Evolutionary conservation across 1,140 invertebrate genomes (phyloP).

Genomic region (Cydia splendana): DNA sequence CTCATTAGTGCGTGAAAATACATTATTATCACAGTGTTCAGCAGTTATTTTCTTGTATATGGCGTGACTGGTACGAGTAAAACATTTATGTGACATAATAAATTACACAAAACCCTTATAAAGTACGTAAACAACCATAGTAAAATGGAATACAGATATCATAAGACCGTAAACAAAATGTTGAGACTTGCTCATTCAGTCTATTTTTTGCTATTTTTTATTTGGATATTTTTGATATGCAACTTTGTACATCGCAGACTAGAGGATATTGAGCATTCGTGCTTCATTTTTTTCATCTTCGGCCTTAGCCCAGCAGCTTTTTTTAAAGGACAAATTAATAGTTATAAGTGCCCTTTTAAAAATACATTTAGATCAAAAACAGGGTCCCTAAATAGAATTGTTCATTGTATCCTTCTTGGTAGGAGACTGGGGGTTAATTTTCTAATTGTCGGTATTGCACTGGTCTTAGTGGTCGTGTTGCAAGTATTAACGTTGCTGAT

Average conservation of each 20-base stretch:
- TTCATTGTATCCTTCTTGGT: not conserved
- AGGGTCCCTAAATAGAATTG: slow-evolving; percentile 46
- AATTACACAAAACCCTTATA: slow-evolving; percentile 23
- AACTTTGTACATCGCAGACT: slow-evolving; percentile 30
- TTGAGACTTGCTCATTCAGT: slow-evolving; percentile 22
- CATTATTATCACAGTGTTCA: slow-evolving; percentile 30
- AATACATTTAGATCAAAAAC: not conserved
- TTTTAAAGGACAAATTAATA: not conserved
- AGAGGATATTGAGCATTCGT: slow-evolving; percentile 24
- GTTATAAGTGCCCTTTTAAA: not conserved
- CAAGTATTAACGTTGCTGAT: slow-evolving; percentile 85
- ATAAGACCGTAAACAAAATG: slow-evolving; percentile 26
- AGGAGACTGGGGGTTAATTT: not conserved
- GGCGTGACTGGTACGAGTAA: slow-evolving; percentile 32
- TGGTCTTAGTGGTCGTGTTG: slow-evolving; percentile 67
- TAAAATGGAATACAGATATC: slow-evolving; percentile 29
- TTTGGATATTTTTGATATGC: slow-evolving; percentile 30
- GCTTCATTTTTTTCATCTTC: not conserved
- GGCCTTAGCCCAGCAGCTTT: not conserved
- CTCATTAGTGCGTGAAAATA: slow-evolving; percentile 31
- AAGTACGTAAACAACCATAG: slow-evolving; percentile 14
- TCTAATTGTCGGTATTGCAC: slow-evolving; percentile 17
- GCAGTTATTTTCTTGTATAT: slow-evolving; percentile 28
- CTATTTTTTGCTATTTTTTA: slow-evolving; percentile 26
- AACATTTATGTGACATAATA: slow-evolving; percentile 16